Percentiles rank a stretch among this genome's conserved stretches.
Evolutionary conservation across 2,888 invertebrate genomes (phyloP).

Genomic region (Lasioglossum lativentre): DNA sequence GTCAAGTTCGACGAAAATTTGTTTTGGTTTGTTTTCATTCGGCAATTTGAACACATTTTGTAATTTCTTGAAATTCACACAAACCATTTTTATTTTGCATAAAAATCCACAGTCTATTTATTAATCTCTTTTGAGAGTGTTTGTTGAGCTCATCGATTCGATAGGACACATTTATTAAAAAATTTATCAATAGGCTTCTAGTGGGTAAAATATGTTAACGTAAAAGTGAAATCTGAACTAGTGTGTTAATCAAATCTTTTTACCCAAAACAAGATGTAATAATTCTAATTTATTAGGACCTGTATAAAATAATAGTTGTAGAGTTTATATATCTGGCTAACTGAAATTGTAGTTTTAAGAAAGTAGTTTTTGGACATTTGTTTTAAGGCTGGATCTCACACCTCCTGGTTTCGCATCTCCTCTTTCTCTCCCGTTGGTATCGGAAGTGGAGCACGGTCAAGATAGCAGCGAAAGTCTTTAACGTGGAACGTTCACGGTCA

Average conservation of each 20-base stretch:
- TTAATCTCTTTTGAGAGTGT: not conserved
- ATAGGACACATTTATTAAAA: no score
- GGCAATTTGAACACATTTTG: no score
- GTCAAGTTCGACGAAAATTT: conserved; percentile 12
- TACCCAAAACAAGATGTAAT: no score
- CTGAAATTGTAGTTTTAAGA: conserved; percentile 4
- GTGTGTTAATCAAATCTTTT: no score
- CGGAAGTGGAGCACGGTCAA: conserved; percentile 65
- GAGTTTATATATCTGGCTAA: not conserved
- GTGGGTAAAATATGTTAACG: no score
- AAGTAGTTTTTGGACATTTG: conserved; percentile 13
- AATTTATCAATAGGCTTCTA: no score
- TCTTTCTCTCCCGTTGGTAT: conserved; percentile 44
- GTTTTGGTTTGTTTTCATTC: not conserved
- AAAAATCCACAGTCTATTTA: not conserved
- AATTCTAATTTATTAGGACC: no score
- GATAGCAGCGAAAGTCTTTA: conserved; percentile 74
- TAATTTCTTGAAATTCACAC: no score
- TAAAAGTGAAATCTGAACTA: no score
- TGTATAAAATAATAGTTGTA: no score
- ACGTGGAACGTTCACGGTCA: conserved; percentile 57
- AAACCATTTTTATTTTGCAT: not conserved
- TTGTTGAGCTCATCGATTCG: no score
- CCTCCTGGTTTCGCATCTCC: not conserved
- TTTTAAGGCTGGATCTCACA: conserved; percentile 23